Percentiles rank a stretch among this genome's conserved stretches.
Conservation (phyloP, 2,797 vertebrate genomes). For the Pteropus rufus region DNA sequence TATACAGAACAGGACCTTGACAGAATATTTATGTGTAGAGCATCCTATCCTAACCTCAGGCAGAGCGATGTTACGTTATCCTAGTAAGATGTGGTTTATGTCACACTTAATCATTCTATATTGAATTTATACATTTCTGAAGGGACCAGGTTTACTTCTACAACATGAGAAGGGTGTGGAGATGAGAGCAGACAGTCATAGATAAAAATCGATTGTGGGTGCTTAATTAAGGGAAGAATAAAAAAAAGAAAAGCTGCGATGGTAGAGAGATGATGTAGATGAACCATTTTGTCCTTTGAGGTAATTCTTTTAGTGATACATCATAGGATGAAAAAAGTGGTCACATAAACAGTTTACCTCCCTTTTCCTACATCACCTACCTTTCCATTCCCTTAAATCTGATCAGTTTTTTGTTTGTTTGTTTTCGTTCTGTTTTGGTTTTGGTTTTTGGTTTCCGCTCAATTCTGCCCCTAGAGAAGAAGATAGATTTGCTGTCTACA, state of each 20-base stretch:
- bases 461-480: not conserved
- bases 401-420: not conserved
- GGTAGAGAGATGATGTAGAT: not conserved
- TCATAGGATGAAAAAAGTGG: not conserved
- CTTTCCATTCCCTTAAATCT: not conserved
- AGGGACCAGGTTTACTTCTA: not conserved
- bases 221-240: not conserved
- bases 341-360: not conserved
- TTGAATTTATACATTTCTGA: not conserved
- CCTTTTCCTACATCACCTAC: not conserved
- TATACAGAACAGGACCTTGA: not conserved
- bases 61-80: not conserved
- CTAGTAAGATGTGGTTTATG: not conserved
- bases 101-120: not conserved
- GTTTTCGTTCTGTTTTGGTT: not conserved
- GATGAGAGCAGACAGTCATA: not conserved
- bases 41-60: not conserved
- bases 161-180: not conserved
- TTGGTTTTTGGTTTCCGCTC: not conserved
- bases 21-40: not conserved
- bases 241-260: not conserved
- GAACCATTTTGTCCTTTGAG: constrained; percentile 27
- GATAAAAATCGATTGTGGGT: not conserved
- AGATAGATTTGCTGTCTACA: not conserved
- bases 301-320: not conserved